Base-by-base conservation (phyloP, 2,113 vertebrate genomes). In the Rousettus leschenaultii region DNA sequence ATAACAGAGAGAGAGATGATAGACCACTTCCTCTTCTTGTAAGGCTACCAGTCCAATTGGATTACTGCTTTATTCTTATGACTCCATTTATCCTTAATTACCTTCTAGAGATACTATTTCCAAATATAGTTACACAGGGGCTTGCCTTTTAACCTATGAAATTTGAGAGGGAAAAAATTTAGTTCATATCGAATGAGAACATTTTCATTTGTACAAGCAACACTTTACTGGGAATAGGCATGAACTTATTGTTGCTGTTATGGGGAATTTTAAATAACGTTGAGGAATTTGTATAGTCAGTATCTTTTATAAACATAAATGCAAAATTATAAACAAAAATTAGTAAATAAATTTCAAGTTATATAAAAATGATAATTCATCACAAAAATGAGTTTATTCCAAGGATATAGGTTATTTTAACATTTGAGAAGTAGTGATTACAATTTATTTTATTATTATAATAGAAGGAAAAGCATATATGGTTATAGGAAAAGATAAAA, bases 311-410 rank as follows among this genome's bases (percentile, higher is more conserved):
- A 88, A 89, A 85, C 38, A 66, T 43, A 48, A 4, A 24, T 48
- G 6, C 30, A 89, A 94, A 92, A 73, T 28, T 0, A 28, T 89
- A 74, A 94, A 90, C 14, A 2, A 45, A 82, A 61, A 24, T 14
- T 59, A 66, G n/a, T 57, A 48, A 35, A 73, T 66, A 33, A 87
- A 83, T 55, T 48, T 22, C 24, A 59, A 88, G 28, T 57, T 65
- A 71, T 13, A 24, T 83, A 63, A 71, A 93, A 94, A 91, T 83
- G 26, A 19, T 19, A 97, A 87, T 16, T 74, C 28, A 91, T 82
- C 43, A 19, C 7, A 63, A 24, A 53, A 84, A 59, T 91, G 35
- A 13, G 4, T 91, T 88, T 85, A 65, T 66, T 59, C n/a, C 55
- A 84, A 85, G 57, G 73, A 92, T 19, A 63, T 30, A 51, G 43